Base-by-base conservation (phyloP, 2,113 vertebrate genomes). In the Alces alces region DNA sequence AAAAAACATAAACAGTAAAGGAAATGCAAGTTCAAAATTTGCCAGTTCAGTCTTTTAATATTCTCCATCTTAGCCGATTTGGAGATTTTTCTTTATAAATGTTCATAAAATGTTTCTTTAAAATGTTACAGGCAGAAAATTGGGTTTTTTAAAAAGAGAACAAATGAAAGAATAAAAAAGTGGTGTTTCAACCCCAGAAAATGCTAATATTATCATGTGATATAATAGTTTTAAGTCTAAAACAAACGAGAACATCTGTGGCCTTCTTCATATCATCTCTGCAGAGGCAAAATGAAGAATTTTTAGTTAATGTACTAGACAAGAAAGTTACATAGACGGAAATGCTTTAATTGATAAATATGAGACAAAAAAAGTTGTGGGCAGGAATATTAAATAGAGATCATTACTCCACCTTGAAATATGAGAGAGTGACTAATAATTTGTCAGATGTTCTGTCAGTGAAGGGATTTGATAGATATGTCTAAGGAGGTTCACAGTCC, bases 1-100 rank as follows among this genome's bases (percentile, higher is more conserved):
- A n/a, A 96, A 98, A 98, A 98, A 98, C 70, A 97, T 97, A 98
- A 98, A 97, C 97, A 96, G 96, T 97, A 97, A 98, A 97, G 45
- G 54, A 98, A 97, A 98, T 95, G 95, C 45, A 97, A 98, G 98
- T 98, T 91, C 97, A 89, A 93, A 94, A 98, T 96, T 97, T 98
- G 92, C 92, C 97, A 97, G 85, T 98, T 98, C 82, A 92, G 96
- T 95, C 93, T 92, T 96, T 92, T 95, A 91, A 86, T 76, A n/a
- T 76, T 90, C 27, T 92, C 16, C 43, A 88, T 86, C 85, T 92
- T 43, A 70, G 64, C 8, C 33, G 10, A 97, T 91, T 54, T 87
- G 58, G 85, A 76, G 17, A 50, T 19, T 95, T 89, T 96, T 76
- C 93, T 85, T 79, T 70, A 70, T 36, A 70, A 36, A 36, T 36